phyloP scores from a whole-genome alignment of 2,888 invertebrate genomes.

The Amblyteles armatorius region DNA sequence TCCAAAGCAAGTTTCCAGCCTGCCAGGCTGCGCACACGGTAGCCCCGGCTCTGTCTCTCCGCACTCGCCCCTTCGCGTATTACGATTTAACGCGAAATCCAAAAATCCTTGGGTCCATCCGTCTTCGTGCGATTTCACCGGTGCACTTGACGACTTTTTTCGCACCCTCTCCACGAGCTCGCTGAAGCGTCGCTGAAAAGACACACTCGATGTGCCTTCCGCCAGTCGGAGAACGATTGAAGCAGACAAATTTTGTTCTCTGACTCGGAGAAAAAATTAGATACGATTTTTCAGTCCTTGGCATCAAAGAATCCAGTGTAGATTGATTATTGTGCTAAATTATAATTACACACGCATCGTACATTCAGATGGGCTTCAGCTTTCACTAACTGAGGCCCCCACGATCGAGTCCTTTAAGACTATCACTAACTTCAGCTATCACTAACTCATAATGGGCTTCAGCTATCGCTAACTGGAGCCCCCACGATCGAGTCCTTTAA shows the following conservation, averaged over 20 bases:
- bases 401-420: too few species aligned
- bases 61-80: not conserved
- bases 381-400: too few species aligned
- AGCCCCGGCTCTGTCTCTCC: slow-evolving; percentile 3
- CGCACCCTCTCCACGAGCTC: not conserved
- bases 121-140: not conserved
- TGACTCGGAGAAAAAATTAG: not conserved
- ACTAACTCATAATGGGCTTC: too few species aligned
- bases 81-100: slow-evolving; percentile 3
- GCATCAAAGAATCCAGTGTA: not conserved
- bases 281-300: not conserved
- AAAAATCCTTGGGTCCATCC: not conserved
- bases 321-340: too few species aligned
- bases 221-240: not conserved
- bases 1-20: slow-evolving; percentile 78
- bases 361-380: too few species aligned
- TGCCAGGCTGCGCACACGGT: slow-evolving; percentile 27
- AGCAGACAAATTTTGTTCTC: not conserved
- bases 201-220: not conserved
- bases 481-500: too few species aligned
- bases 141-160: not conserved
- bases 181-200: not conserved
- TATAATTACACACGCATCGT: too few species aligned
- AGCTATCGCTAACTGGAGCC: too few species aligned
- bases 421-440: too few species aligned